Evolutionary conservation across 2,888 invertebrate species (phyloP), one percentile per base, ranked within the genome.

Genomic region (Eulithis testata): DNA sequence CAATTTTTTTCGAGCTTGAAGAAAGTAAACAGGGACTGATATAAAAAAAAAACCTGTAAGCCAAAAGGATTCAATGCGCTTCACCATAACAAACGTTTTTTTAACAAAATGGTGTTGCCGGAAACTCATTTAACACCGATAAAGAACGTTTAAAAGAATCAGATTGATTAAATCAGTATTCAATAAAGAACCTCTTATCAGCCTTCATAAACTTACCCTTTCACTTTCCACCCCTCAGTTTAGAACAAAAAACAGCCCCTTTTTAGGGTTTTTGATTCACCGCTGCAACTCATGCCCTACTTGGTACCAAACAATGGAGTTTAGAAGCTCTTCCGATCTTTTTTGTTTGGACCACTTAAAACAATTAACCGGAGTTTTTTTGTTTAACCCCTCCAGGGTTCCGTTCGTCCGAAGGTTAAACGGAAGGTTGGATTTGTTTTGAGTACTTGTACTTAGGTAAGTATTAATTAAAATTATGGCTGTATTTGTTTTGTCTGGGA

Each of bases 321-420:
- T 80, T 78, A 81, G 82, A 81, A 73, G 63, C 60, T 73, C 77
- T 76, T 74, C 77, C 78, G 76, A 78, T 77, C 73, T 80, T 83
- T 84, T 85, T 80, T 76, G 74, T 81, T 76, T 77, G 73, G 74
- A 81, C 76, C 87, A 84, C 85, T 86, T 85, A 85, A 85, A 84
- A 88, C 87, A 87, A 88, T 88, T 86, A 86, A 83, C 76, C 73
- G 14, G 76, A 59, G 74, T 76, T 84, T 83, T 78, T 85, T 82
- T 21, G 21, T 80, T 76, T 78, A 40, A 44, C 55, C 60, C 52
- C 44, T 53, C 63, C 49, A 43, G 67, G 63, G 67, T 57, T 53
- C 63, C 63, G 67, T 60, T 51, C 62, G 66, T 12, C 8, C 36
- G 11, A 8, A 50, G 43, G 47, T 27, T 14, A 49, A 63, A 66